Percentiles rank a stretch among this genome's conserved stretches.
Evolutionary conservation across 37 sponge, comb jelly and placozoan genomes (phyloP).

Genomic region (Crambe crambe): DNA sequence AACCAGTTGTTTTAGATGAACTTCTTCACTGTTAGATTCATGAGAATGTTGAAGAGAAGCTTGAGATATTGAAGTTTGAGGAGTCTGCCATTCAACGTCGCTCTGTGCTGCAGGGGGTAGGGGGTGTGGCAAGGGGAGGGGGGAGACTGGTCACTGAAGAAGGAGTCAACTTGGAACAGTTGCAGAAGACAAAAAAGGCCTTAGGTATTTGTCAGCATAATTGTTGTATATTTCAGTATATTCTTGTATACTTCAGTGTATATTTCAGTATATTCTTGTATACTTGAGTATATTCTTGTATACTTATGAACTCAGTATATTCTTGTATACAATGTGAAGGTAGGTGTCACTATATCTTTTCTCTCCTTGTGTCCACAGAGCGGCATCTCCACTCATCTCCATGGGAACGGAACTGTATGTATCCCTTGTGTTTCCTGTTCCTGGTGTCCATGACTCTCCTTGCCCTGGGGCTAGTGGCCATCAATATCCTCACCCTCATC

Average conservation of each 20-base stretch:
- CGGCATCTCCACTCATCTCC: constrained; percentile 48
- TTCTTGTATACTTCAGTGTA: not conserved
- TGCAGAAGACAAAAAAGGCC: constrained; percentile 18
- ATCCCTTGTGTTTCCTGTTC: constrained; percentile 61
- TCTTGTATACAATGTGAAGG: not conserved
- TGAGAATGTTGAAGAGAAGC: constrained; percentile 37
- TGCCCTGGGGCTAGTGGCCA: constrained; percentile 61
- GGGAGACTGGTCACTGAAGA: not conserved
- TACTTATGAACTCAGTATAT: not conserved
- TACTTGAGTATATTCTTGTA: not conserved
- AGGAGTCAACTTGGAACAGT: constrained; percentile 8
- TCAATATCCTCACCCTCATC: constrained; percentile 57
- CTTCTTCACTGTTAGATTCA: no score
- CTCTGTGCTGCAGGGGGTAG: not conserved
- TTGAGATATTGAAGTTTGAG: constrained; percentile 46
- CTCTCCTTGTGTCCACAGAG: constrained; percentile 17
- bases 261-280: not conserved
- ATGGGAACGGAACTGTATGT: constrained; percentile 53
- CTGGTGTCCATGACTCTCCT: constrained; percentile 55
- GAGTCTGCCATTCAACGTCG: constrained; percentile 27
- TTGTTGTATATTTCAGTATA: not conserved
- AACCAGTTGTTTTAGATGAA: no score
- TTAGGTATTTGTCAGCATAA: constrained; percentile 19
- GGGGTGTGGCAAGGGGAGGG: not conserved
- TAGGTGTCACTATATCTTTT: no score